Percentiles rank a stretch among this genome's conserved stretches.
Evolutionary conservation across 2,113 vertebrate species (phyloP).

Genomic region (Ciconia boyciana): DNA sequence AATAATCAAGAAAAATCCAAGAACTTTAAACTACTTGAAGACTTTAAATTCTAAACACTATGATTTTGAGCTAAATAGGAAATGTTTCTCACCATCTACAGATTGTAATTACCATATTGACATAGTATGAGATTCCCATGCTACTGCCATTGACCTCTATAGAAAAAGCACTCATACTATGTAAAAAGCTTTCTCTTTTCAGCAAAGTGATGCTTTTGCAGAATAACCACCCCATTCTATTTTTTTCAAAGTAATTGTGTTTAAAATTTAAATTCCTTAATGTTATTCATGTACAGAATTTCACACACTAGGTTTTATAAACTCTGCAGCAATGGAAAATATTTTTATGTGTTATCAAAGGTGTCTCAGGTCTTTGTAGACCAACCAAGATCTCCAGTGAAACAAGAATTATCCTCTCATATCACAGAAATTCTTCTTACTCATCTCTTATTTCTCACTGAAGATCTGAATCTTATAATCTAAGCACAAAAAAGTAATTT

Average conservation of each 20-base stretch:
- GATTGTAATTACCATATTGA: background rate
- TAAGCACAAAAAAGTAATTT: background rate
- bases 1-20: background rate
- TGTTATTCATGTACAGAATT: background rate
- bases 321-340: background rate
- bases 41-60: background rate
- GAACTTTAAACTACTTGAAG: background rate
- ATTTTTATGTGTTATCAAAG: background rate
- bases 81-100: background rate
- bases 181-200: background rate
- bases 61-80: background rate
- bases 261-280: background rate
- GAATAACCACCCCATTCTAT: background rate
- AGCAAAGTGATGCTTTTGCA: background rate
- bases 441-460: background rate
- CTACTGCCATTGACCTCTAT: background rate
- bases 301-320: background rate
- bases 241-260: background rate
- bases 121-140: background rate
- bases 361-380: background rate
- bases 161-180: background rate
- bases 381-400: background rate
- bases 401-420: background rate
- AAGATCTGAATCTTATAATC: background rate
- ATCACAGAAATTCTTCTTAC: background rate